phyloP scores from a whole-genome alignment of 2,113 vertebrate genomes.

The Serranochromis macrocephalus region DNA sequence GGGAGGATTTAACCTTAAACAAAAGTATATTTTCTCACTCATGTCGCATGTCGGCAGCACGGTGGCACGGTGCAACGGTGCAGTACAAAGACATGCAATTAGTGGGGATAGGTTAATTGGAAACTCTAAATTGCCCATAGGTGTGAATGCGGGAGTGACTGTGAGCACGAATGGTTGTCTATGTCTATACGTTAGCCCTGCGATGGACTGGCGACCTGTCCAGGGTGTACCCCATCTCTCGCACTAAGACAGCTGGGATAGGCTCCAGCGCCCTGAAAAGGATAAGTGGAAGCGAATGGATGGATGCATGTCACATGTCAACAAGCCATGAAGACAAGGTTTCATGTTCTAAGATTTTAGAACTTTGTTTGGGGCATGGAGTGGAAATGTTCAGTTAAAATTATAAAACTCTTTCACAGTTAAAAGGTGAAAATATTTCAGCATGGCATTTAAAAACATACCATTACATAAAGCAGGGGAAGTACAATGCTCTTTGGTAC shows the following conservation, averaged over 20 bases:
- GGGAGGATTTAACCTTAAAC: not conserved
- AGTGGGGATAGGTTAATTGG: not conserved
- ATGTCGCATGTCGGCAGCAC: rapidly evolving
- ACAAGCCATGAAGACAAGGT: not conserved
- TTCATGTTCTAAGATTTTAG: not conserved
- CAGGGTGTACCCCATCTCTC: not conserved
- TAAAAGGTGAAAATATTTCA: rapidly evolving
- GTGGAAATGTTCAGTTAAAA: not conserved
- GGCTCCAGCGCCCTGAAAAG: not conserved
- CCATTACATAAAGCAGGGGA: not conserved
- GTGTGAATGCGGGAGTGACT: not conserved
- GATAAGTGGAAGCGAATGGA: not conserved
- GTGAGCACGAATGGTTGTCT: not conserved
- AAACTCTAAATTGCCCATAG: not conserved
- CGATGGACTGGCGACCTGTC: rapidly evolving
- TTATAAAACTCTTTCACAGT: not conserved
- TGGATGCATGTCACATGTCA: not conserved
- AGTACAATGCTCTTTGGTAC: not conserved
- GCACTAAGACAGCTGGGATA: not conserved
- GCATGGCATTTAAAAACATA: not conserved
- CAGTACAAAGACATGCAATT: not conserved
- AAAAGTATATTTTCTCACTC: not conserved
- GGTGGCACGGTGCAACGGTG: not conserved
- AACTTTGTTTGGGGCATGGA: not conserved
- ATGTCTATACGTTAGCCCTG: not conserved